Evolutionary conservation across 2,888 invertebrate genomes (phyloP), one percentile per base, ranked within the genome.

Genomic region (Unio pictorum): DNA sequence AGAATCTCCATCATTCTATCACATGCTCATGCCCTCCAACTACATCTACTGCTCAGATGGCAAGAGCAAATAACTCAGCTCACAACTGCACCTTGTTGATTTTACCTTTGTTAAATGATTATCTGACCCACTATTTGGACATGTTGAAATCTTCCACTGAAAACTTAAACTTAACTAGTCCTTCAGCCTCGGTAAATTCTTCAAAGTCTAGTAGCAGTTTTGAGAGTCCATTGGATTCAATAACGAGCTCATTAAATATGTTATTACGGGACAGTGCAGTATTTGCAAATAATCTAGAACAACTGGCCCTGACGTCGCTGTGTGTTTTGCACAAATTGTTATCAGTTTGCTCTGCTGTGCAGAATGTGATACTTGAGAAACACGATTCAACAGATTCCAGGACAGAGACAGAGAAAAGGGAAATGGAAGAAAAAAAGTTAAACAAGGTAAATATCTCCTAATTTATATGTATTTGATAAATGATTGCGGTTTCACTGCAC

Each of bases 201-300:
- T 77, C 81, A 23, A 71, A 73, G 68, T 71, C 73, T 6, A 72
- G 74, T 17, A 71, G 77, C 64, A 80, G 79, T 62, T 77, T 66
- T 67, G 84, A 82, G 34, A 83, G 81, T 62, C 81, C 81, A 17
- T 71, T 80, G 54, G 84, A 83, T 63, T 84, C 84, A 28, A 66
- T 83, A 8, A 79, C 79, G 26, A 81, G 81, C 57, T 84, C 84
- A 1, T 26, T 85, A 28, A 77, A 76, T 20, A 26, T 76, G 65
- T 72, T 85, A 60, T 61, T 84, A 28, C 79, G 80, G 56, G 82
- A 78, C 56, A 78, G 83, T 17, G 76, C 82, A 20, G 72, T 67
- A 55, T 83, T 75, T 69, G 86, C 85, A 23, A 83, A 82, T 68
- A 81, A 76, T 70, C 68, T 85, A 55, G 86, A 86, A 70, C 61